Conservation (phyloP, 2,888 invertebrate species). For the Drosophila robusta region DNA sequence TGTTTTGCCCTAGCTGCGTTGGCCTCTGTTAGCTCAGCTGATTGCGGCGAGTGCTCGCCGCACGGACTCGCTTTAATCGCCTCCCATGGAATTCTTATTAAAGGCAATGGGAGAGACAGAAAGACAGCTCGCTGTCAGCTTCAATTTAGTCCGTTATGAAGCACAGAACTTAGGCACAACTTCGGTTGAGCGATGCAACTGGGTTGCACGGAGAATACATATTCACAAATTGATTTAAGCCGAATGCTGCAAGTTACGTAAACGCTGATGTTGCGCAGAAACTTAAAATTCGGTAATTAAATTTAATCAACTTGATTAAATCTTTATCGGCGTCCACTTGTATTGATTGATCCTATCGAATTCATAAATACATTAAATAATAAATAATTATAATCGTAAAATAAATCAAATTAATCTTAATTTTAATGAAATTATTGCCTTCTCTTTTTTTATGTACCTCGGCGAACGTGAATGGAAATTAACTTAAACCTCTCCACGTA, state of each 20-base stretch:
- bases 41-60: conserved; percentile 15
- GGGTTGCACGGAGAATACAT: neutral
- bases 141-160: conserved; percentile 55
- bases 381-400: conserved; percentile 4
- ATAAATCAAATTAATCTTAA: conserved; percentile 14
- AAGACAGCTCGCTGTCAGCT: conserved; percentile 41
- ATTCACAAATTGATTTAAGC: neutral
- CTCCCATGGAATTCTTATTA: conserved; percentile 15
- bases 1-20: neutral
- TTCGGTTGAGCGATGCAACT: conserved; percentile 1
- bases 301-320: conserved; percentile 7
- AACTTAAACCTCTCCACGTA: conserved; percentile 23
- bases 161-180: conserved; percentile 15
- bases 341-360: neutral
- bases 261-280: neutral
- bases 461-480: conserved; percentile 13
- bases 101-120: conserved; percentile 16
- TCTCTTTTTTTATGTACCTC: neutral
- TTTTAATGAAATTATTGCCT: conserved; percentile 33
- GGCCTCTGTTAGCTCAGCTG: conserved; percentile 46
- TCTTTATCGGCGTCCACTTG: neutral
- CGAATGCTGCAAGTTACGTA: neutral
- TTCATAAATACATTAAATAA: conserved; percentile 12
- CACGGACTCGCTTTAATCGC: conserved; percentile 3
- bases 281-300: neutral